Base-by-base conservation (phyloP, 2,797 vertebrate species). In the Rhincodon typus region DNA sequence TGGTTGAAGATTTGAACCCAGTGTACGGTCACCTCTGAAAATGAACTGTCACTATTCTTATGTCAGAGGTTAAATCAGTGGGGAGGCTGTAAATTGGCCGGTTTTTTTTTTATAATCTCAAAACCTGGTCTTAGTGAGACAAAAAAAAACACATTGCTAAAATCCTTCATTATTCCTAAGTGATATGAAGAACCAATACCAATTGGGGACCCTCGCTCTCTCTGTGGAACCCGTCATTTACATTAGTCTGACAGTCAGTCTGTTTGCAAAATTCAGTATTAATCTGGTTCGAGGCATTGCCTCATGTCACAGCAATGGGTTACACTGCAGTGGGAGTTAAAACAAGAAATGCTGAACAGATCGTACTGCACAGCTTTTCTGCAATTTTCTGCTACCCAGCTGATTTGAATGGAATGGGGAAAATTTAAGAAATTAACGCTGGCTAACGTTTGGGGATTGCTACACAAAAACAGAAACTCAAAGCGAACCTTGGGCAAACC, bases 391-490 rank as follows among this genome's bases (percentile, higher is more conserved):
- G 57, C 46, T 50, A 50, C 1, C 13, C 13, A 15, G 34, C 62
- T n/a, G 7, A 27, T 69, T 12, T 38, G 4, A 21, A 34, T 34
- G 57, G 0, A 66, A 15, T 93, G 12, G 57, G 42, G 21, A 12
- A 13, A 69, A 25, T 93, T 25, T 93, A 38, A 84, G 82, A 42
- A 93, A 42, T 3, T 25, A 12, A 69, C 42, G 66, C 94, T 79
- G 87, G 96, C 96, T 12, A 95, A 95, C 95, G 57, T 7, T 57
- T 57, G 57, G 57, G 8, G 57, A 62, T 13, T 62, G 57, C 8
- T 0, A 62, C 57, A 62, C 8, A 62, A 62, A 62, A 62, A 62
- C 8, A 62, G 10, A 8, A 62, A 62, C 57, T 62, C 7, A 8
- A 62, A 62, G 57, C 57, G 57, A 62, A 62, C 57, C 57, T 62